These are phyloP conservation scores for Orchesella flavescens DNA, from an alignment of 2,888 invertebrate species.

Conservation along the genomic window DNA sequence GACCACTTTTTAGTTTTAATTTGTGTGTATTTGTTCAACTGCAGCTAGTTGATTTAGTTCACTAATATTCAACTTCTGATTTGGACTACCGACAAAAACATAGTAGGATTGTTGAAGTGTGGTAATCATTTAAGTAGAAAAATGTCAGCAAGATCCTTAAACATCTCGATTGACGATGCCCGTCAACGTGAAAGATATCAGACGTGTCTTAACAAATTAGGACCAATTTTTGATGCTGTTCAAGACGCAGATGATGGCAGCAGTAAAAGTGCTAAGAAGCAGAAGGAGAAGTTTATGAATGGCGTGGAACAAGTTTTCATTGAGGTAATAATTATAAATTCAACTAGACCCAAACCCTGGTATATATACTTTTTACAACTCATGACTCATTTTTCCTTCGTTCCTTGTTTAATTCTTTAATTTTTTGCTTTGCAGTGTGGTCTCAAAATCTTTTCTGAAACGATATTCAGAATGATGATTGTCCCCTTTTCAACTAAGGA, in stretches of 20 bases:
- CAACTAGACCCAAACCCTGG: too few relatives aligned
- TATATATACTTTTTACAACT: too few relatives aligned
- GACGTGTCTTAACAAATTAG: background rate
- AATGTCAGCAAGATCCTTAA: constrained; percentile 21
- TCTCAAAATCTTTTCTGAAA: constrained; percentile 26
- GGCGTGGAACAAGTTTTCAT: constrained; percentile 15
- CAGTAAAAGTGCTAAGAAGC: background rate
- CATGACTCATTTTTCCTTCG: too few relatives aligned
- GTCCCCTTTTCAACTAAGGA: constrained; percentile 43
- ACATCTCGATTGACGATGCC: background rate
- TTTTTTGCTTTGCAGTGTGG: constrained; percentile 32
- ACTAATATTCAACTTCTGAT: too few relatives aligned
- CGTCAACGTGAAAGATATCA: background rate
- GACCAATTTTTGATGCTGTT: constrained; percentile 25
- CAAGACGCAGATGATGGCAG: constrained; percentile 6
- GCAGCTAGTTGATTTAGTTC: too few relatives aligned
- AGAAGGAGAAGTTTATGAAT: constrained; percentile 13
- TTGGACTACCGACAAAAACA: too few relatives aligned
- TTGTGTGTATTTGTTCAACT: too few relatives aligned
- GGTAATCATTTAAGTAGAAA: background rate
- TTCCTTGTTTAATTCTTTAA: too few relatives aligned
- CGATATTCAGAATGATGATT: constrained; percentile 48
- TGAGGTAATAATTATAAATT: constrained; percentile 7
- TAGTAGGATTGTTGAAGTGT: too few relatives aligned
- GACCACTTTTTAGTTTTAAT: too few relatives aligned